Evolutionary conservation across 2,797 vertebrate genomes (phyloP), one percentile per base, ranked within the genome.

Genomic region (Propithecus deckenii): DNA sequence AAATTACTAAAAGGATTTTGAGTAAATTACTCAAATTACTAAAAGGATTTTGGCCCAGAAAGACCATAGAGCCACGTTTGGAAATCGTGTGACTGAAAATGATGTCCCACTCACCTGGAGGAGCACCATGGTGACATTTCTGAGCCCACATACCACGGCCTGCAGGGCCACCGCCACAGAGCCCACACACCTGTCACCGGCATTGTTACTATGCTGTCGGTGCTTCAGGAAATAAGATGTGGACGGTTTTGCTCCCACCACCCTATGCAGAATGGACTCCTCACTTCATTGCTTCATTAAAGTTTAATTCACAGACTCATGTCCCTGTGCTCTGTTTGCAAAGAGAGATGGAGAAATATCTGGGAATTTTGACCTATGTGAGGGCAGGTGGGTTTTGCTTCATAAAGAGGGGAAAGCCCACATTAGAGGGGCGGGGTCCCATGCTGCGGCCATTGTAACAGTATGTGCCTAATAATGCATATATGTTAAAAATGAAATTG

Each of bases 111-210:
- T 76, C 9, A n/a, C 7, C 3, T 7, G 2, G 15, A 28, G 38
- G 43, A 41, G 4, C 35, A 15, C n/a, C 0, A 1, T 7, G 5
- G 41, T 74, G 76, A 74, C 48, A 25, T 0, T 9, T 14, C 10
- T 9, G 81, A 61, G 28, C 63, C 13, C 22, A 48, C 17, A 50
- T 14, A 3, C 46, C 59, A 11, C 2, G 18, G 48, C 1, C 48
- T 32, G 4, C 0, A 6, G 1, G 0, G 7, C 18, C 84, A 43
- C 14, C 7, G 5, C 8, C 41, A 2, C 28, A 83, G 83, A 18
- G 0, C 17, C 4, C n/a, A 9, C 11, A 5, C 7, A 7, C 1
- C 22, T 13, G 0, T 9, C 80, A 18, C 13, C 41, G 7, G 0
- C 5, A 14, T 5, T 78, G 43, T 61, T n/a, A 1, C 9, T 6